phyloP scores from a whole-genome alignment of 2,113 vertebrate species.

The Zosterops hypoxanthus region DNA sequence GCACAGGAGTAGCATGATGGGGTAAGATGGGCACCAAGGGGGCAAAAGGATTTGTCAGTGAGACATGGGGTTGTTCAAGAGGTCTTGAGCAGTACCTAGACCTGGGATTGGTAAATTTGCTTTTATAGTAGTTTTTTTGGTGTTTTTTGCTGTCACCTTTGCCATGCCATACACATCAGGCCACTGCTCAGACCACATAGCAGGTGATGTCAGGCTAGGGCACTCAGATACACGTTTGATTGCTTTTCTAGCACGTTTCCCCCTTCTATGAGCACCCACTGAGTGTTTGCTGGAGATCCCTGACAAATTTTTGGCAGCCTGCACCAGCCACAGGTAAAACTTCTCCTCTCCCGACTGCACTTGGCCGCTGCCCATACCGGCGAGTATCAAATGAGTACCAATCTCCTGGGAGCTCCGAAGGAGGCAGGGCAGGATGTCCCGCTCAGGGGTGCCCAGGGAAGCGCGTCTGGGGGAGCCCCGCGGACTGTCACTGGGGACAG shows the following conservation, averaged over 20 bases:
- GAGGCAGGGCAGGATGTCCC: not conserved
- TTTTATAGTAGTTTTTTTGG: not conserved
- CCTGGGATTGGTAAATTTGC: not conserved
- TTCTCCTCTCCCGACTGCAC: fast-evolving
- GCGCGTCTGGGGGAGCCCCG: fast-evolving
- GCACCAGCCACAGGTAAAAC: not conserved
- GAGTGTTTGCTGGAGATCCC: not conserved
- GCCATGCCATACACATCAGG: not conserved
- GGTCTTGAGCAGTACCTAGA: not conserved
- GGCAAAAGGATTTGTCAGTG: not conserved
- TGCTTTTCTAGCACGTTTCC: not conserved
- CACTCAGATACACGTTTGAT: not conserved
- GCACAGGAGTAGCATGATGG: not conserved
- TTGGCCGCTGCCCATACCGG: not conserved
- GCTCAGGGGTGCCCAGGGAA: not conserved
- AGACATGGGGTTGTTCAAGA: not conserved
- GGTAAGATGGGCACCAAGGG: not conserved
- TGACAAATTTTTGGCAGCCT: not conserved
- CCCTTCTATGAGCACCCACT: not conserved
- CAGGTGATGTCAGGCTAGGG: not conserved
- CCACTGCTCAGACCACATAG: not conserved
- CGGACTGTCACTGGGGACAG: not conserved
- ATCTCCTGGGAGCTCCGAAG: fast-evolving
- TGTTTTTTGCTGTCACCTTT: not conserved
- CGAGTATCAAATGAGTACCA: fast-evolving